Evolutionary conservation across 2,888 invertebrate genomes (phyloP).

Genomic region (Sussaba pulchella): DNA sequence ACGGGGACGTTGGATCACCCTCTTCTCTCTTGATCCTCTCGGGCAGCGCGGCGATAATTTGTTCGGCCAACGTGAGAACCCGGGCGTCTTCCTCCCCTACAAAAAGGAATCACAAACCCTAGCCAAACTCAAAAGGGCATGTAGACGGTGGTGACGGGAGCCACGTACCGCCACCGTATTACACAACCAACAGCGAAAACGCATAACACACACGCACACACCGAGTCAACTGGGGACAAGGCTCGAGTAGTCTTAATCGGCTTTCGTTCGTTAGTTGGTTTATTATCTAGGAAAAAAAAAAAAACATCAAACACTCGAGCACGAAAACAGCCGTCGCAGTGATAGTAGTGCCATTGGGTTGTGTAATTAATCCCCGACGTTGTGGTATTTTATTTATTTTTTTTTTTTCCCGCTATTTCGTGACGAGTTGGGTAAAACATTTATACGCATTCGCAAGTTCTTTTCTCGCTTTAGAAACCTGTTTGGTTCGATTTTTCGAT

Average conservation of each 20-base stretch:
- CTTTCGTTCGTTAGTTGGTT: constrained; percentile 24
- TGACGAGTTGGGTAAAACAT: too few relatives aligned
- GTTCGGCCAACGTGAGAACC: constrained; percentile 97
- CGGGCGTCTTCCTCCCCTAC: constrained; percentile 96
- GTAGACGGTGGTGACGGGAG: constrained; percentile 52
- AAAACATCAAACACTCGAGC: constrained; percentile 65
- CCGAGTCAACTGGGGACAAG: constrained; percentile 28
- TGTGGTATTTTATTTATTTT: too few relatives aligned
- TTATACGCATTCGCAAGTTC: too few relatives aligned
- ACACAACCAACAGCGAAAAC: constrained; percentile 73
- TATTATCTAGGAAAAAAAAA: constrained; percentile 33
- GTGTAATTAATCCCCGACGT: too few relatives aligned
- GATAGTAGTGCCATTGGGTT: too few relatives aligned
- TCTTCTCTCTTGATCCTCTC: constrained; percentile 94
- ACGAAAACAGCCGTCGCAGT: constrained; percentile 64
- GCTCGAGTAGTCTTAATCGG: constrained; percentile 32
- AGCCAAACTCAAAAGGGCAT: constrained; percentile 76
- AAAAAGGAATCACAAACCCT: constrained; percentile 82
- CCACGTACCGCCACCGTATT: constrained; percentile 34
- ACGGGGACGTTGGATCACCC: constrained; percentile 82
- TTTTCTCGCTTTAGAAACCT: too few relatives aligned
- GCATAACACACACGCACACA: constrained; percentile 42
- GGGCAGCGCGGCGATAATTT: constrained; percentile 99
- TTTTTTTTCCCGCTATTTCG: too few relatives aligned
- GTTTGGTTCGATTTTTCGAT: too few relatives aligned